Conservation (phyloP, 2,888 invertebrate genomes). For the Cataglyphis albicans region DNA sequence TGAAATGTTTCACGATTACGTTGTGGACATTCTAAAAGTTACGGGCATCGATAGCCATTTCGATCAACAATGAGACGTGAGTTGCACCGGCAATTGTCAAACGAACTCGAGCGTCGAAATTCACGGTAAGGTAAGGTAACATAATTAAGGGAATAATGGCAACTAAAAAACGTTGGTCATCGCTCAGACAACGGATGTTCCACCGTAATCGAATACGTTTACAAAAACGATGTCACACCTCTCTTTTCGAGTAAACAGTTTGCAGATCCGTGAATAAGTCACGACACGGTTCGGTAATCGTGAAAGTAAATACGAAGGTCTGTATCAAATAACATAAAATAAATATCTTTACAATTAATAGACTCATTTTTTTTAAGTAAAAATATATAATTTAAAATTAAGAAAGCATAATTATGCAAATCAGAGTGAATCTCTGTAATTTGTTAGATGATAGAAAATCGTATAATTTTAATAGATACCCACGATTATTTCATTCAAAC, state of each 20-base stretch:
- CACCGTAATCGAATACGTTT: slow-evolving; percentile 52
- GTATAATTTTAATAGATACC: not conserved
- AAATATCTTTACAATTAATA: not conserved
- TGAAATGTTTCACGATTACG: slow-evolving; percentile 17
- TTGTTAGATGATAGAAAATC: not conserved
- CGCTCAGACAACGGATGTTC: slow-evolving; percentile 60
- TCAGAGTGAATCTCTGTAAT: not conserved
- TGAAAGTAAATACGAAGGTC: slow-evolving; percentile 59
- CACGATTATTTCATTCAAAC: not conserved
- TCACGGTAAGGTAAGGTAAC: slow-evolving; percentile 61
- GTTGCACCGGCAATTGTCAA: slow-evolving; percentile 36
- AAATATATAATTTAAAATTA: not conserved
- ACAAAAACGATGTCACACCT: slow-evolving; percentile 63
- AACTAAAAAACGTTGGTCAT: slow-evolving; percentile 69
- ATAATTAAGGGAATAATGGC: slow-evolving; percentile 68
- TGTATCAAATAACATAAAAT: slow-evolving; percentile 25
- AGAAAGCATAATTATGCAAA: not conserved
- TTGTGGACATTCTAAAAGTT: not conserved
- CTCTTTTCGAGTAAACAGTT: slow-evolving; percentile 70
- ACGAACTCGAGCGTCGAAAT: slow-evolving; percentile 48
- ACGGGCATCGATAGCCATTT: slow-evolving; percentile 15
- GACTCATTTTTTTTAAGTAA: not conserved
- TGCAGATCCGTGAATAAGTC: slow-evolving; percentile 69
- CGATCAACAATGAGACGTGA: slow-evolving; percentile 3
- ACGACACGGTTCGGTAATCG: slow-evolving; percentile 72